Evolutionary conservation across 2,113 vertebrate genomes (phyloP).

Genomic region (Noctilio leporinus): DNA sequence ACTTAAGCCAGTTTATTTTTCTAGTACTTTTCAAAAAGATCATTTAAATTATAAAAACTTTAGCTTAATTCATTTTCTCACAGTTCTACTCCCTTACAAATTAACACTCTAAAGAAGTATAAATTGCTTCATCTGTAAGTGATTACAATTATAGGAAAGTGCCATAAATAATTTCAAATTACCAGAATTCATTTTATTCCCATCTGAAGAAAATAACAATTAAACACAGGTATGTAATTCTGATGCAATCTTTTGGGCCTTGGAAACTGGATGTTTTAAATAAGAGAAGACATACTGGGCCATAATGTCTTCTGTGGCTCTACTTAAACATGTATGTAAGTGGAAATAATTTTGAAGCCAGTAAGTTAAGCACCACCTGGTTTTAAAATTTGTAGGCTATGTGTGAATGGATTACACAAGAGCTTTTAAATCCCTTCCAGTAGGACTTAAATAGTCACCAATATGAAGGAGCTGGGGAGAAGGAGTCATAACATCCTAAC

Average conservation of each 20-base stretch:
- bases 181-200: slow-evolving; percentile 63
- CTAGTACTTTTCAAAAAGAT: slow-evolving; percentile 65
- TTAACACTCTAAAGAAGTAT: slow-evolving; percentile 74
- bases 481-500: neutral
- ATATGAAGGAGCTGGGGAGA: neutral
- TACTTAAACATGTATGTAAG: slow-evolving; percentile 27
- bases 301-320: neutral
- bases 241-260: neutral
- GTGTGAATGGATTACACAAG: slow-evolving; percentile 21
- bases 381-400: slow-evolving; percentile 26
- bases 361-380: neutral
- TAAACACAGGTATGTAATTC: neutral
- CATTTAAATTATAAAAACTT: slow-evolving; percentile 74
- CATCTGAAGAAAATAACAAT: neutral
- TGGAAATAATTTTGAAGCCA: slow-evolving; percentile 21
- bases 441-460: slow-evolving; percentile 7
- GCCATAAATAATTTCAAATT: slow-evolving; percentile 74
- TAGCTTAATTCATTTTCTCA: slow-evolving; percentile 67
- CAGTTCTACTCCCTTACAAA: slow-evolving; percentile 73
- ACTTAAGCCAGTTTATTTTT: slow-evolving; percentile 69
- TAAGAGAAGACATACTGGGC: neutral
- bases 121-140: slow-evolving; percentile 76
- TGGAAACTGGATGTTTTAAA: neutral
- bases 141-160: slow-evolving; percentile 75
- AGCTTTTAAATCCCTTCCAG: neutral